Percentiles rank a stretch among this genome's conserved stretches.
Evolutionary conservation across 30 jellyfish, hydroid and myxozoan species (phyloP).

Genomic region (Turritopsis dohrnii): DNA sequence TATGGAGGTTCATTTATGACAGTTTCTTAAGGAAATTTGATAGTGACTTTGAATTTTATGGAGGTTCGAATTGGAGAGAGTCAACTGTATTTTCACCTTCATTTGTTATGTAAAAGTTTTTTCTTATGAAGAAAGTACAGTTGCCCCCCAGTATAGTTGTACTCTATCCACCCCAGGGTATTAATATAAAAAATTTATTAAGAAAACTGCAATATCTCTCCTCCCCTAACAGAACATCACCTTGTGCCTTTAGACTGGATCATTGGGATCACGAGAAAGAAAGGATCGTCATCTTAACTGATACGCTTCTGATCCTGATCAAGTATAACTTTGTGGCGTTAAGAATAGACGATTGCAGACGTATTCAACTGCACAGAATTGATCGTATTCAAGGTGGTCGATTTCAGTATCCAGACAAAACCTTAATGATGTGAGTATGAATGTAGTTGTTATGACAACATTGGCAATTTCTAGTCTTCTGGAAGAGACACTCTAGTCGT

Average conservation of each 20-base stretch:
- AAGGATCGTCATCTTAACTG: constrained; percentile 58
- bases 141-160: too few relatives aligned
- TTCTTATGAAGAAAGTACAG: too few relatives aligned
- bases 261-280: constrained; percentile 94
- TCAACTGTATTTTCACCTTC: too few relatives aligned
- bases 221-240: background rate
- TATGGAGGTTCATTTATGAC: too few relatives aligned
- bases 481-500: too few relatives aligned
- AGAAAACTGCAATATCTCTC: too few relatives aligned
- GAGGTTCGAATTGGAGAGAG: too few relatives aligned
- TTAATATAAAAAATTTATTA: too few relatives aligned
- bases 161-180: too few relatives aligned
- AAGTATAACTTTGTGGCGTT: constrained; percentile 62
- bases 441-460: background rate
- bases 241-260: constrained; percentile 43
- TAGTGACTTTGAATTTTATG: too few relatives aligned
- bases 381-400: constrained; percentile 77
- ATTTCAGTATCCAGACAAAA: constrained; percentile 58
- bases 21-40: too few relatives aligned
- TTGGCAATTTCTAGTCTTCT: background rate
- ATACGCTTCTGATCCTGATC: constrained; percentile 48
- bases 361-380: constrained; percentile 35
- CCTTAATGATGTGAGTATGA: constrained; percentile 58
- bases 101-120: too few relatives aligned
- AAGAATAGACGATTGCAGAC: constrained; percentile 64